Percentiles rank a stretch among this genome's conserved stretches.
These are phyloP conservation scores for Microcebus tavaratra DNA, from an alignment of 2,113 vertebrate species.

Conservation along the genomic window DNA sequence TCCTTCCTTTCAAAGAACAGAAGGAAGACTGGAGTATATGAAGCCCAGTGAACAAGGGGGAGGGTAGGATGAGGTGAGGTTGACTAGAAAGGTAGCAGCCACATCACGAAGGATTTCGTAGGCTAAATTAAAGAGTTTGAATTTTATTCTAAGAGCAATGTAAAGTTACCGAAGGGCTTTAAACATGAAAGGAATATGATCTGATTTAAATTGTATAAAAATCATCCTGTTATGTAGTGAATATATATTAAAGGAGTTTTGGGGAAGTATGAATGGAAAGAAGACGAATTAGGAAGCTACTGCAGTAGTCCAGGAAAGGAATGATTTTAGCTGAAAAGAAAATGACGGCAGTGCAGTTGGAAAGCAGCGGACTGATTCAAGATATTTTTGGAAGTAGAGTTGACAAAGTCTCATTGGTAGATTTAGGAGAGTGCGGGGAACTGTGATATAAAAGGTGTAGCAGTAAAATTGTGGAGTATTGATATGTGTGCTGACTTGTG, in stretches of 20 bases:
- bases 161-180: background rate
- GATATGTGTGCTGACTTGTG: background rate
- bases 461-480: constrained; percentile 5
- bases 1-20: background rate
- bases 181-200: background rate
- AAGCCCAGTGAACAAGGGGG: background rate
- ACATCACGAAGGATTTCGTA: background rate
- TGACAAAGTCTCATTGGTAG: background rate
- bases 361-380: background rate
- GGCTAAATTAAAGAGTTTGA: background rate
- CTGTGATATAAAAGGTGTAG: background rate
- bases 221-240: background rate
- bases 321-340: background rate
- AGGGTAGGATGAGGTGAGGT: background rate
- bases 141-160: background rate
- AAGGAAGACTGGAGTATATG: background rate
- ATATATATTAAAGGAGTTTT: background rate
- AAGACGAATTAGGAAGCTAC: background rate
- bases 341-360: background rate
- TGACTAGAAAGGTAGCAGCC: background rate
- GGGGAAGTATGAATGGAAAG: background rate
- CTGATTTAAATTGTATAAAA: constrained; percentile 15
- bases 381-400: background rate
- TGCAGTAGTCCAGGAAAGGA: background rate
- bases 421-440: background rate